phyloP scores from a whole-genome alignment of 2,888 invertebrate species.

The Cataglyphis rosenhaueri region DNA sequence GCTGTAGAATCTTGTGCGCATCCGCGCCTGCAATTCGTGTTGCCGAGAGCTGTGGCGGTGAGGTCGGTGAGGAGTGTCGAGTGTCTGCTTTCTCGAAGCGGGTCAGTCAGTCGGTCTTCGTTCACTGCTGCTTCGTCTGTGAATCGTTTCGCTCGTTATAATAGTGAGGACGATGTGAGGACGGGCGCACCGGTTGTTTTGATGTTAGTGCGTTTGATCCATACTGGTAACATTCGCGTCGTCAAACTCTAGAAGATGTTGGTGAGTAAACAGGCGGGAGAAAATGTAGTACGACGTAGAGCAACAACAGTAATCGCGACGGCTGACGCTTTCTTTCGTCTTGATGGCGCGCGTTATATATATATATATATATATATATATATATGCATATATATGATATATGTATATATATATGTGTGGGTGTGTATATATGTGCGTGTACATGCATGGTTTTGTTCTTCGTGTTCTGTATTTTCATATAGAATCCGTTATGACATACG shows the following conservation, averaged over 20 bases:
- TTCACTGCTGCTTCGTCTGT: constrained; percentile 7
- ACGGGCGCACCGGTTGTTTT: constrained; percentile 23
- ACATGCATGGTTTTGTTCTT: background rate
- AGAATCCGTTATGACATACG: background rate
- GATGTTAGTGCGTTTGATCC: constrained; percentile 63
- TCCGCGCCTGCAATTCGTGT: constrained; percentile 66
- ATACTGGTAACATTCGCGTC: constrained; percentile 54
- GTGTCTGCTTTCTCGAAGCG: constrained; percentile 61
- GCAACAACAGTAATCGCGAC: background rate
- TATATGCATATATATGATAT: no score
- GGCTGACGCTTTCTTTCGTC: background rate
- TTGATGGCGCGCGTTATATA: background rate
- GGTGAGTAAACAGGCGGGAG: constrained; percentile 81
- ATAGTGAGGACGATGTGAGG: background rate
- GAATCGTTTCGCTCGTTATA: constrained; percentile 46
- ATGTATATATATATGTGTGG: no score
- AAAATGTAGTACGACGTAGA: background rate
- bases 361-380: no score
- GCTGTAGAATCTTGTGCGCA: constrained; percentile 66
- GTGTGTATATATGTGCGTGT: background rate
- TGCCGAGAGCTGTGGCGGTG: constrained; percentile 40
- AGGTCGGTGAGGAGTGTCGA: constrained; percentile 49
- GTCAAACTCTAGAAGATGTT: constrained; percentile 81
- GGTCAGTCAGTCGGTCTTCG: constrained; percentile 68
- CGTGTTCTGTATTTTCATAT: background rate